A percentile compares a stretch with the other conserved stretches of the same genome.
phyloP scores from a whole-genome alignment of 2,888 invertebrate genomes.

The Microctonus aethiopoides region DNA sequence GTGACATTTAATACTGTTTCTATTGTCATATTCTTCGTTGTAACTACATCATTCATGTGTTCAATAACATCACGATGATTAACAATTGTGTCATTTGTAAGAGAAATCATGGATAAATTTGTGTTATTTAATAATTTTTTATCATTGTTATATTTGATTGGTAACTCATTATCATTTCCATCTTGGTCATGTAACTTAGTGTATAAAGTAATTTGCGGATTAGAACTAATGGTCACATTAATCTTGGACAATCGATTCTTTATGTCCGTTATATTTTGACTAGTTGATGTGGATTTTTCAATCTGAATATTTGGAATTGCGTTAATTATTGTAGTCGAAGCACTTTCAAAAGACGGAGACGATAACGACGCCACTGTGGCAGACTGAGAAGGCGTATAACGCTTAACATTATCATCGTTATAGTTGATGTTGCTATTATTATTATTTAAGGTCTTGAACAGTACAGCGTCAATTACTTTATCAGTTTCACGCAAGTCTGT shows the following conservation, averaged over 20 bases:
- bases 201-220: too few relatives aligned
- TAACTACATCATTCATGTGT: constrained; percentile 30
- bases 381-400: constrained; percentile 21
- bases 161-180: background rate
- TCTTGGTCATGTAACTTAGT: background rate
- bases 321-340: background rate
- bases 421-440: background rate
- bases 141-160: constrained; percentile 16
- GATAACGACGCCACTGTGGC: background rate
- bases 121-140: constrained; percentile 25
- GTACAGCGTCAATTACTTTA: constrained; percentile 5
- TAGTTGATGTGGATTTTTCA: background rate
- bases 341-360: background rate
- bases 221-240: too few relatives aligned
- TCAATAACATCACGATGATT: constrained; percentile 42
- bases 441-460: constrained; percentile 26
- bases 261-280: background rate
- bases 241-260: too few relatives aligned
- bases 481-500: constrained; percentile 30
- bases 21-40: constrained; percentile 18
- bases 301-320: background rate
- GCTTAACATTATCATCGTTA: constrained; percentile 19
- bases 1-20: constrained; percentile 35
- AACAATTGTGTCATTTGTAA: constrained; percentile 56
- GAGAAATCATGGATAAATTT: constrained; percentile 47